These are phyloP conservation scores for Galerucella nymphaeae DNA, from an alignment of 2,888 invertebrate genomes.

Conservation along the genomic window DNA sequence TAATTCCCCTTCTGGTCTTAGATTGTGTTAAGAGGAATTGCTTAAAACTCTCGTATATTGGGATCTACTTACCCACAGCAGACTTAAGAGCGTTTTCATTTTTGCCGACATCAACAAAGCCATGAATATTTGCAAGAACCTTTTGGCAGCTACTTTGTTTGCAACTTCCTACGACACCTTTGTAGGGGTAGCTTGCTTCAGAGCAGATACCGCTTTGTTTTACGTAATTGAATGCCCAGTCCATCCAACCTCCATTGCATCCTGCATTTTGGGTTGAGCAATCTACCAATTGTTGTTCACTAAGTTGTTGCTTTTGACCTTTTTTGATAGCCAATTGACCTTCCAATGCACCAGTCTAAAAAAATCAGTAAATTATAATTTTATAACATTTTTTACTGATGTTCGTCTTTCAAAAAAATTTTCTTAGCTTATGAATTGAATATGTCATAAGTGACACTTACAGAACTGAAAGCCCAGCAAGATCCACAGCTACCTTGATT, in stretches of 20 bases:
- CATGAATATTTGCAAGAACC: neutral
- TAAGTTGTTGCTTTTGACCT: conserved; percentile 81
- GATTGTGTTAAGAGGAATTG: neutral
- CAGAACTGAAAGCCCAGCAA: conserved; percentile 28
- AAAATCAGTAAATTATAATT: neutral
- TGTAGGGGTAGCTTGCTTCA: neutral
- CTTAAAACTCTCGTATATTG: neutral
- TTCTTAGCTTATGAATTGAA: neutral
- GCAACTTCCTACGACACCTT: conserved; percentile 18
- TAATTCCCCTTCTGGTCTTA: neutral
- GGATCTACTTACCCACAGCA: conserved; percentile 10
- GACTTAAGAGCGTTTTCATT: conserved; percentile 7
- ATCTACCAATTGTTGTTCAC: conserved; percentile 85
- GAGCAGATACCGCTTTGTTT: neutral
- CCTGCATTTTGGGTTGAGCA: conserved; percentile 81
- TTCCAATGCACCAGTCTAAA: conserved; percentile 86
- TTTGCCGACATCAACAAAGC: neutral
- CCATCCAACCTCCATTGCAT: conserved; percentile 65
- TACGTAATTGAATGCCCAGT: neutral
- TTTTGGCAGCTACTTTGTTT: neutral
- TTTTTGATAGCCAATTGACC: conserved; percentile 86
- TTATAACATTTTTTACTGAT: neutral
- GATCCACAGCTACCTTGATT: conserved; percentile 20
- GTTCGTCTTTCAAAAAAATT: neutral
- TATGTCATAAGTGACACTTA: conserved; percentile 15